Percentiles rank a stretch among this genome's conserved stretches.
These are phyloP conservation scores for Coleophora flavipennella DNA, from an alignment of 2,888 invertebrate species.

Conservation along the genomic window DNA sequence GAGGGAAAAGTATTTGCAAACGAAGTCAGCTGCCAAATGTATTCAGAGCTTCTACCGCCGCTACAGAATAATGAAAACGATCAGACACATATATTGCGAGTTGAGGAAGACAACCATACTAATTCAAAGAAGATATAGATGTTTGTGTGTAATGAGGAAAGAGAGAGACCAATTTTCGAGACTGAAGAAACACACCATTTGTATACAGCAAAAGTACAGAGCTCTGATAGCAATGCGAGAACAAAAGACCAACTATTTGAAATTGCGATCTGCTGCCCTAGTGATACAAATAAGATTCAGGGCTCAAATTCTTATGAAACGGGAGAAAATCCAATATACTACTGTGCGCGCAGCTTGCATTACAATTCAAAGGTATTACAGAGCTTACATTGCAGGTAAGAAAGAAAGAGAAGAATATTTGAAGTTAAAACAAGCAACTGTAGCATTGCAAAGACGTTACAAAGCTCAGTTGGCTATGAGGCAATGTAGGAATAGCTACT, in stretches of 20 bases:
- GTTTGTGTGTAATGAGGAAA: conserved; percentile 36
- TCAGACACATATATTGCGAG: conserved; percentile 38
- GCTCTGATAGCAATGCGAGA: conserved; percentile 35
- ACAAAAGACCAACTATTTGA: conserved; percentile 32
- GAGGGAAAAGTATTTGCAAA: conserved; percentile 28
- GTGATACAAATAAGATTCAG: conserved; percentile 45
- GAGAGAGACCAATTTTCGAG: conserved; percentile 38
- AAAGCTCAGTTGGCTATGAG: conserved; percentile 41
- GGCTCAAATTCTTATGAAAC: conserved; percentile 38
- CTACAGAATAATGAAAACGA: conserved; percentile 27
- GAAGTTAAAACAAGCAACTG: conserved; percentile 27
- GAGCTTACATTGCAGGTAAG: conserved; percentile 30
- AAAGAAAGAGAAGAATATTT: conserved; percentile 36
- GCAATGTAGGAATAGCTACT: conserved; percentile 29
- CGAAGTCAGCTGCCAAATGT: conserved; percentile 19
- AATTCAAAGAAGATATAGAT: conserved; percentile 55
- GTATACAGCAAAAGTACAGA: conserved; percentile 52
- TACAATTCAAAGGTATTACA: conserved; percentile 53
- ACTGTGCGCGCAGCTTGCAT: conserved; percentile 36
- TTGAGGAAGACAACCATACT: conserved; percentile 40
- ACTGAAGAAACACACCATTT: conserved; percentile 28
- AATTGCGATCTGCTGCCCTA: conserved; percentile 22
- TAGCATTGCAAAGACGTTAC: conserved; percentile 39
- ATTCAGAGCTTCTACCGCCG: conserved; percentile 7
- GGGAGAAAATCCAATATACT: conserved; percentile 41